A percentile compares a stretch with the other conserved stretches of the same genome.
Conservation (phyloP, 2,888 invertebrate genomes). For the Argyresthia albistria region DNA sequence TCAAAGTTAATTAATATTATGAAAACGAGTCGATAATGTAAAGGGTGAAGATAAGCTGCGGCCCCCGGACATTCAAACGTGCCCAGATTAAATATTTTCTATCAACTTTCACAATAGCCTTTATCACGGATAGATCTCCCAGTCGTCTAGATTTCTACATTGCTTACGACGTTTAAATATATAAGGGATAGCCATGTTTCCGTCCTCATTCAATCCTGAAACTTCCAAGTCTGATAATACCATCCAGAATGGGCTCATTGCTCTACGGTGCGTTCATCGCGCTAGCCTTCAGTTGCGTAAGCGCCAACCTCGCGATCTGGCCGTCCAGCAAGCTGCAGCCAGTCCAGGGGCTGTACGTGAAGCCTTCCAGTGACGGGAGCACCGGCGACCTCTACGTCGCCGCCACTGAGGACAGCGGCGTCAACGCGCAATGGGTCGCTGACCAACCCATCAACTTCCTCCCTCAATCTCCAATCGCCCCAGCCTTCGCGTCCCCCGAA, state of each 20-base stretch:
- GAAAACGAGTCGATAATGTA: no score
- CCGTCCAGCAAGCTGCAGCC: conserved; percentile 38
- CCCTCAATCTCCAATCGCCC: conserved; percentile 20
- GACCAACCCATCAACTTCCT: conserved; percentile 48
- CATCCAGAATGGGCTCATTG: not conserved
- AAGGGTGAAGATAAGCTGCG: no score
- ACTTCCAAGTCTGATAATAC: no score
- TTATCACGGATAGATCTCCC: no score
- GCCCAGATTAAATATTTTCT: no score
- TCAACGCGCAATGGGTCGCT: conserved; percentile 50
- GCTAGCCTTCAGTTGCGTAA: conserved; percentile 14
- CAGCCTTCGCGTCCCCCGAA: conserved; percentile 22
- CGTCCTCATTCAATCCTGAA: no score
- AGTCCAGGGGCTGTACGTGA: conserved; percentile 55
- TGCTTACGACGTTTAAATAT: no score
- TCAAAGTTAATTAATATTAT: no score
- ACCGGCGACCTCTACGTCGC: conserved; percentile 62
- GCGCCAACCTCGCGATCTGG: conserved; percentile 29
- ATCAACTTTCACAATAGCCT: no score
- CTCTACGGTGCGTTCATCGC: conserved; percentile 13
- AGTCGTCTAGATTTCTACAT: no score
- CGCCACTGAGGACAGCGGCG: conserved; percentile 52
- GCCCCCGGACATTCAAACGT: no score
- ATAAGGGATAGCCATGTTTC: no score
- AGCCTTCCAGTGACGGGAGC: conserved; percentile 50